Conservation (phyloP, 2,113 vertebrate genomes). For the Crotalus viridis region DNA sequence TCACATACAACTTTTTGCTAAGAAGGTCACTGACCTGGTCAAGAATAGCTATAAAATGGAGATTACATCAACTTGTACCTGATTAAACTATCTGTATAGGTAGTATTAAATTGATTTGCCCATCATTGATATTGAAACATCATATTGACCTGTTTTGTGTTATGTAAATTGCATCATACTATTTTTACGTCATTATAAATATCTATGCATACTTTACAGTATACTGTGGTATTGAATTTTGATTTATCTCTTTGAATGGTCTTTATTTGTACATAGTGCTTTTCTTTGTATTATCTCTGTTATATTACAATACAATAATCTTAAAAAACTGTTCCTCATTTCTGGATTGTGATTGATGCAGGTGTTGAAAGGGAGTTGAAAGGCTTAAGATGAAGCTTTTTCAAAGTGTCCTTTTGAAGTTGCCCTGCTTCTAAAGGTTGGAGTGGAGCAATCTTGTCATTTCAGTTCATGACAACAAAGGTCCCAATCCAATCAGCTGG, state of each 20-base stretch:
- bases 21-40: not conserved
- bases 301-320: not conserved
- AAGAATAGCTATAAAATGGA: not conserved
- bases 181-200: not conserved
- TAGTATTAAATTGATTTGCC: not conserved
- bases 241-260: not conserved
- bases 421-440: not conserved
- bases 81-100: not conserved
- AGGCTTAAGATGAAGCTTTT: not conserved
- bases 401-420: not conserved
- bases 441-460: not conserved
- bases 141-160: not conserved
- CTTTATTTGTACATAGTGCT: not conserved
- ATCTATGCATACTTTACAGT: not conserved
- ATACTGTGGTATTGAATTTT: not conserved
- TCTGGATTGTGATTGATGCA: not conserved
- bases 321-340: not conserved
- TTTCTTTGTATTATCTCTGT: not conserved
- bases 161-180: not conserved
- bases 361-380: not conserved
- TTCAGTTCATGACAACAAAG: not conserved
- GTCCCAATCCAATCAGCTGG: not conserved
- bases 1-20: not conserved
- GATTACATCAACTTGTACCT: not conserved
- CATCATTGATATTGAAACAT: not conserved